These are phyloP conservation scores for Arrhopalites spinosus DNA, from an alignment of 2,888 invertebrate genomes.

Conservation along the genomic window DNA sequence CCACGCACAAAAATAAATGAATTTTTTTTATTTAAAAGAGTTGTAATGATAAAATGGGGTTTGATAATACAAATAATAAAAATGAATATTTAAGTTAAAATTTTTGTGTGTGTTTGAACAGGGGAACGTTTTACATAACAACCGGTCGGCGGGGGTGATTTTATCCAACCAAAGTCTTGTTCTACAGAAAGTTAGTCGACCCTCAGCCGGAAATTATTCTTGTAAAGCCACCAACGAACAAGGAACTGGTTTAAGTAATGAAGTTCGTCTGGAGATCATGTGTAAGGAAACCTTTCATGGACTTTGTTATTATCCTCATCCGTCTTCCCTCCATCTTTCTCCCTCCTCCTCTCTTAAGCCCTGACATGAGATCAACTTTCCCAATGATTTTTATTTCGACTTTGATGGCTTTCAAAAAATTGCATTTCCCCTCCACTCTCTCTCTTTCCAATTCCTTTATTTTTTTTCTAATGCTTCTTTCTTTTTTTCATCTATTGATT, in stretches of 20 bases:
- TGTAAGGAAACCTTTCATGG: constrained; percentile 70
- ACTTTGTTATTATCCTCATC: background rate
- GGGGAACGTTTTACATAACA: constrained; percentile 80
- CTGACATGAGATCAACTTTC: background rate
- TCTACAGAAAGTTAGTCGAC: constrained; percentile 83
- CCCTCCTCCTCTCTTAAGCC: background rate
- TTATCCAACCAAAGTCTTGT: constrained; percentile 91
- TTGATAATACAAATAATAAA: too few relatives aligned
- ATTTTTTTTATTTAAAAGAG: too few relatives aligned
- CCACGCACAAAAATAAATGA: too few relatives aligned
- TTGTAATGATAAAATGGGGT: too few relatives aligned
- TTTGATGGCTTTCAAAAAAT: background rate
- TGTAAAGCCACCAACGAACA: constrained; percentile 87
- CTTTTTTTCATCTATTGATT: too few relatives aligned
- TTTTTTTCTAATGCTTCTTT: background rate
- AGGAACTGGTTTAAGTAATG: constrained; percentile 85
- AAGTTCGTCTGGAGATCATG: constrained; percentile 81
- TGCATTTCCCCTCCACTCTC: background rate
- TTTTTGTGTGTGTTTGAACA: constrained; percentile 59
- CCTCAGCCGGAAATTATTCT: constrained; percentile 83
- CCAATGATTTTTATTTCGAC: background rate
- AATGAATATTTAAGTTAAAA: too few relatives aligned
- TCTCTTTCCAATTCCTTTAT: background rate
- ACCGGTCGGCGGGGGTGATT: constrained; percentile 83
- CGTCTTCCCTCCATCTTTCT: background rate